Evolutionary conservation across 2,113 vertebrate species (phyloP).

Genomic region (Otocyon megalotis): DNA sequence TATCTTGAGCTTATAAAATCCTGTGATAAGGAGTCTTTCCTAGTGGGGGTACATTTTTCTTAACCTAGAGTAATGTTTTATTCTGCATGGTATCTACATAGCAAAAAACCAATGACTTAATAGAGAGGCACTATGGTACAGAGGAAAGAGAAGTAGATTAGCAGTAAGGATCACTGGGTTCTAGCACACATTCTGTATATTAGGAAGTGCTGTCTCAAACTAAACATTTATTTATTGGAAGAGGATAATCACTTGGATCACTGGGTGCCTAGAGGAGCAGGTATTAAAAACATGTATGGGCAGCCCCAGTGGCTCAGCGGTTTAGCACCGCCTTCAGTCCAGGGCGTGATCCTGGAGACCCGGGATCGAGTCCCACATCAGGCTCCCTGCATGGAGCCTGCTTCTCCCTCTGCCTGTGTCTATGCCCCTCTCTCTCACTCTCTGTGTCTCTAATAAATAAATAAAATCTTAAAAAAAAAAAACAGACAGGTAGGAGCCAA

Average conservation of each 20-base stretch:
- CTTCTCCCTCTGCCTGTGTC: too few species aligned
- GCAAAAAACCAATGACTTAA: neutral
- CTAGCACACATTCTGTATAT: neutral
- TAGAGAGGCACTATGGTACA: neutral
- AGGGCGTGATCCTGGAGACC: too few species aligned
- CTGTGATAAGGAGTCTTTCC: neutral
- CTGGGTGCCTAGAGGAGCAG: neutral
- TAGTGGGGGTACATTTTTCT: neutral
- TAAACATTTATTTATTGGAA: neutral
- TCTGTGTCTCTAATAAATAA: too few species aligned
- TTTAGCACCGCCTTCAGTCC: too few species aligned
- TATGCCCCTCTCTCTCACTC: too few species aligned
- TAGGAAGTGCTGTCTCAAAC: neutral
- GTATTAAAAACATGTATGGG: neutral
- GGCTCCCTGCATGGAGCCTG: too few species aligned
- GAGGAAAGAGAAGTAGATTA: neutral
- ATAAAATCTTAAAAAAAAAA: neutral
- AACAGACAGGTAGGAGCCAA: neutral
- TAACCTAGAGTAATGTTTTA: neutral
- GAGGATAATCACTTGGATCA: neutral
- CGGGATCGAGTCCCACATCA: too few species aligned
- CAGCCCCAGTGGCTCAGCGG: too few species aligned
- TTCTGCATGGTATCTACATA: neutral
- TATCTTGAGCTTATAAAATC: conserved; percentile 21
- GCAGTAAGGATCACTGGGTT: neutral